phyloP scores from a whole-genome alignment of 64 coral and sea anemone species.

The Actinia tenebrosa region DNA sequence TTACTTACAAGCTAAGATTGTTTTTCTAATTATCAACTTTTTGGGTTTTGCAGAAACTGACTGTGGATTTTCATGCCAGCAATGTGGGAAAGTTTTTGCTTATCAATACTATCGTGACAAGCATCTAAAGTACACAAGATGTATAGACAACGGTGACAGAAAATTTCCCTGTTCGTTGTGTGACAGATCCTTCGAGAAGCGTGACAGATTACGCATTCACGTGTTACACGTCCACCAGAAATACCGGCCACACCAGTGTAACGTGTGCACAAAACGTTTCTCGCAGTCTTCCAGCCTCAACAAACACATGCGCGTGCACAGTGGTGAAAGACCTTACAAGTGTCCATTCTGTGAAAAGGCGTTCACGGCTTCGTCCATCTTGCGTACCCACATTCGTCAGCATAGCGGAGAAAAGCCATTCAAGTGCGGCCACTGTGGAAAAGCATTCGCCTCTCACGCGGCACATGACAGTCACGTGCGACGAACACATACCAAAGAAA shows the following conservation, averaged over 20 bases:
- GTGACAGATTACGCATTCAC: slow-evolving; percentile 85
- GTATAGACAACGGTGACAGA: slow-evolving; percentile 75
- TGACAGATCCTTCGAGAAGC: slow-evolving; percentile 87
- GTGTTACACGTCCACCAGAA: slow-evolving; percentile 85
- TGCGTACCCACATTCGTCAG: slow-evolving; percentile 84
- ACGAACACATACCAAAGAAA: slow-evolving; percentile 88
- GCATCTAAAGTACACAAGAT: slow-evolving; percentile 86
- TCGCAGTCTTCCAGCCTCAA: slow-evolving; percentile 91
- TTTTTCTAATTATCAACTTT: no score
- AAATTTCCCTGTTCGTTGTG: slow-evolving; percentile 80
- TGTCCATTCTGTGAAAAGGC: slow-evolving; percentile 85
- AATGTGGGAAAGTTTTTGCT: slow-evolving; percentile 84
- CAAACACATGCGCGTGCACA: slow-evolving; percentile 94
- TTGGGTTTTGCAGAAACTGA: slow-evolving; percentile 7
- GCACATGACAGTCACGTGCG: slow-evolving; percentile 95
- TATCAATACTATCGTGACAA: slow-evolving; percentile 92
- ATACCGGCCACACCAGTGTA: slow-evolving; percentile 76
- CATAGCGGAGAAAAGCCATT: slow-evolving; percentile 91
- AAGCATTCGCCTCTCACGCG: slow-evolving; percentile 85
- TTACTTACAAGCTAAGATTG: no score
- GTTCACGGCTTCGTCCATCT: slow-evolving; percentile 80
- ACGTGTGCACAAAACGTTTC: slow-evolving; percentile 70
- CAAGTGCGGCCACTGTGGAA: slow-evolving; percentile 82
- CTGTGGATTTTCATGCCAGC: slow-evolving; percentile 56
- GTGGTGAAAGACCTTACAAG: slow-evolving; percentile 81